Conservation (phyloP, 2,888 invertebrate genomes). For the Andrena marginata region DNA sequence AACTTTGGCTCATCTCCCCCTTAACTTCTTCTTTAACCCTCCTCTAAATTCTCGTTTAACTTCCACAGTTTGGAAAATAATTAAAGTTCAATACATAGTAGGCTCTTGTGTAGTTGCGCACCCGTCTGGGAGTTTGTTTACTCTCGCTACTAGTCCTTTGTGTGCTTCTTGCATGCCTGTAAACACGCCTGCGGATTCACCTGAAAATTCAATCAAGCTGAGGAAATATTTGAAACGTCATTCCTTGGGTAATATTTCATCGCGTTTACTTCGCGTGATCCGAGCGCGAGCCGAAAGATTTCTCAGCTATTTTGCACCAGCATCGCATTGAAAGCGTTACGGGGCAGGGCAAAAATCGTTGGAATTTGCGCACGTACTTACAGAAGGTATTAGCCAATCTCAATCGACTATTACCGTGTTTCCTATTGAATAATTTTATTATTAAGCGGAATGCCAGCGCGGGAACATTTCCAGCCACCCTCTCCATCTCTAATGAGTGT, state of each 20-base stretch:
- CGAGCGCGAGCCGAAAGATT: not conserved
- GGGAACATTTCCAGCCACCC: slow-evolving; percentile 39
- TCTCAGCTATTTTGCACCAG: not conserved
- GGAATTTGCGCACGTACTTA: not conserved
- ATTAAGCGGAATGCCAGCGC: slow-evolving; percentile 29
- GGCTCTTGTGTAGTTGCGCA: slow-evolving; percentile 13
- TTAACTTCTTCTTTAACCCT: too few species aligned
- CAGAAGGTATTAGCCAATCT: not conserved
- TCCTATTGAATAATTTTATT: slow-evolving; percentile 38
- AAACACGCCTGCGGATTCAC: not conserved
- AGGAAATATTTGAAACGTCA: slow-evolving; percentile 8
- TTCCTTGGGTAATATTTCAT: not conserved
- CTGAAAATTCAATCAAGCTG: slow-evolving; percentile 14
- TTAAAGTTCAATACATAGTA: not conserved
- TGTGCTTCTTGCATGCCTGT: not conserved
- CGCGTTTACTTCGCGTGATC: not conserved
- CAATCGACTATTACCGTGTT: slow-evolving; percentile 4
- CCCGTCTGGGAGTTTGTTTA: slow-evolving; percentile 5
- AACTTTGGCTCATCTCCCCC: too few species aligned
- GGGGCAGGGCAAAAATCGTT: not conserved
- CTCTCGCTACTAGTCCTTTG: slow-evolving; percentile 1
- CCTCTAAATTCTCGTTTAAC: not conserved
- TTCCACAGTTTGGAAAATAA: not conserved
- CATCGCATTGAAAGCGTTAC: not conserved
- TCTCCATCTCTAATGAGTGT: slow-evolving; percentile 3